A percentile compares a stretch with the other conserved stretches of the same genome.
Conservation (phyloP, 2,888 invertebrate species). For the Dryomyza anilis region DNA sequence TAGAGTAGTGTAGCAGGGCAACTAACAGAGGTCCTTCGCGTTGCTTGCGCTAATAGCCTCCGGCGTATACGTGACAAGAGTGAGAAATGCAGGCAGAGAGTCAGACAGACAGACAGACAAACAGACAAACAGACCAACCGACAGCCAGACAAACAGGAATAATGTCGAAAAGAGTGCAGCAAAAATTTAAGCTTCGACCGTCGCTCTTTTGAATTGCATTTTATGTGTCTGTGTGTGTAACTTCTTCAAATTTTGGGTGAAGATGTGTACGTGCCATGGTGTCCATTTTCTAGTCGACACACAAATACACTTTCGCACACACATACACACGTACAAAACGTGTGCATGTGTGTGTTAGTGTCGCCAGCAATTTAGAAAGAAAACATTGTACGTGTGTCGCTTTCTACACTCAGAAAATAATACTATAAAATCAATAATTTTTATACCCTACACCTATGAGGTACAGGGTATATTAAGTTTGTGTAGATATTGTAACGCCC, state of each 20-base stretch:
- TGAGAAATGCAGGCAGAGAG: neutral
- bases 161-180: neutral
- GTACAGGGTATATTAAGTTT: no score
- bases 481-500: no score
- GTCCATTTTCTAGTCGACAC: constrained; percentile 15
- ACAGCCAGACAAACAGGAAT: no score
- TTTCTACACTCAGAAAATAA: no score
- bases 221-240: neutral
- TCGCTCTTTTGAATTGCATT: neutral
- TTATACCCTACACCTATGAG: no score
- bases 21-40: neutral
- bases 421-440: no score
- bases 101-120: no score
- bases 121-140: no score
- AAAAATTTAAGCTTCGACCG: neutral
- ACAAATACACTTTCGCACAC: constrained; percentile 16
- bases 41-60: constrained; percentile 5
- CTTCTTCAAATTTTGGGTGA: constrained; percentile 7
- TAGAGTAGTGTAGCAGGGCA: no score
- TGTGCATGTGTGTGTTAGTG: constrained; percentile 6
- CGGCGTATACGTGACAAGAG: neutral
- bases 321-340: constrained; percentile 7
- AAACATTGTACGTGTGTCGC: no score
- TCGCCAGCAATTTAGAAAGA: constrained; percentile 12
- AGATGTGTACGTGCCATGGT: constrained; percentile 24